Evolutionary conservation across 2,113 vertebrate genomes (phyloP).

Genomic region (Todiramphus chloris): DNA sequence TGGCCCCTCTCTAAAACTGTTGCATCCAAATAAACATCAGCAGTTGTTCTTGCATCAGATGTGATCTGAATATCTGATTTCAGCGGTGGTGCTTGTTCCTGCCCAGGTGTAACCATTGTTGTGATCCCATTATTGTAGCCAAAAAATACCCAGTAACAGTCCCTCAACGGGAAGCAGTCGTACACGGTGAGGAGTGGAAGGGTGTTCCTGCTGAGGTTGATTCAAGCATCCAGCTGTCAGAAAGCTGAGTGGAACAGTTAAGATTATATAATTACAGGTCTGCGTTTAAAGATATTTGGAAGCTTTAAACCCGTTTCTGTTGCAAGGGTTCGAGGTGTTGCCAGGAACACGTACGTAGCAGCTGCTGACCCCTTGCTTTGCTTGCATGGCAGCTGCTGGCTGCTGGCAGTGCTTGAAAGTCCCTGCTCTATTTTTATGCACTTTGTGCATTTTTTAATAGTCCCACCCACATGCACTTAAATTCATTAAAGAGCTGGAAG

Average conservation of each 20-base stretch:
- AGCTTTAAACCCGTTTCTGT: background rate
- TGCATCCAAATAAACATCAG: background rate
- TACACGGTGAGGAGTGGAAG: too few relatives aligned
- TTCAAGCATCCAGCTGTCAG: background rate
- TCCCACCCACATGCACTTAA: background rate
- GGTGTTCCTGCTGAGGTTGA: background rate
- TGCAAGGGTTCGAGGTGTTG: background rate
- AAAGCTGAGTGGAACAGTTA: background rate
- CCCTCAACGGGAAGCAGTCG: background rate
- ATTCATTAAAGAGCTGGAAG: background rate
- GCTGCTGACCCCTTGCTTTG: background rate
- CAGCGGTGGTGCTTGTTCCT: background rate
- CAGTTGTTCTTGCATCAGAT: background rate
- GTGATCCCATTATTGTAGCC: background rate
- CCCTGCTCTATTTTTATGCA: background rate
- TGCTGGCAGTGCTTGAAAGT: background rate
- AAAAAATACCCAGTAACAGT: background rate
- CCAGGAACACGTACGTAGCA: rapidly evolving
- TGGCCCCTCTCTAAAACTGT: background rate
- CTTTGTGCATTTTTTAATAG: background rate
- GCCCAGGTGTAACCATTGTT: background rate
- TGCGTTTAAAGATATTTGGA: background rate
- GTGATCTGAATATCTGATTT: background rate
- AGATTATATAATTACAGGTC: background rate
- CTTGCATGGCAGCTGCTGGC: background rate